Base-by-base conservation (phyloP, 1,140 invertebrate species). In the Tetranychus urticae region DNA sequence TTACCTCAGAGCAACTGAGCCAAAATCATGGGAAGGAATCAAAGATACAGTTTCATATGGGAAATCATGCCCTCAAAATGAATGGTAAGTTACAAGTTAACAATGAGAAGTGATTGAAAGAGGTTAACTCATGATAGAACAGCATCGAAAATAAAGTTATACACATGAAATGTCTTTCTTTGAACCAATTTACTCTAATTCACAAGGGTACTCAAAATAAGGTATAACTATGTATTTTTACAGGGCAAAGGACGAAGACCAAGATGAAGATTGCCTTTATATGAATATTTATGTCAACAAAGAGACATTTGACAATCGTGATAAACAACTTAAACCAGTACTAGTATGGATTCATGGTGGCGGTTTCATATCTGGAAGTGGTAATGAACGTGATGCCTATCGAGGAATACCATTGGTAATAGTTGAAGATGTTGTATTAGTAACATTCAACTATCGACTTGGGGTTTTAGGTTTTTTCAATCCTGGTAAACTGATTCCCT, bases 191-290 rank as follows among this genome's bases (percentile, higher is more conserved):
- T 42, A 5, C 39, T 4, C 39, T 42, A 42, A 42, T 5, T 42
- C 4, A 5, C 39, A 42, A 10, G 39, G 39, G 39, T 42, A 42
- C 10, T 42, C n/a, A n/a, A n/a, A n/a, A n/a, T n/a, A n/a, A n/a
- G n/a, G n/a, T n/a, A n/a, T n/a, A n/a, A n/a, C n/a, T n/a, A n/a
- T n/a, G n/a, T n/a, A n/a, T n/a, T n/a, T n/a, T n/a, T n/a, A n/a
- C n/a, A n/a, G n/a, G n/a, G n/a, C n/a, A n/a, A 42, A 4, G 7
- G n/a, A 12, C 3, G 33, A 14, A 6, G 8, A 57, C 34, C 8
- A n/a, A 61, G 86, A 85, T 12, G 89, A 94, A 75, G 89, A 94
- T 71, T 94, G 89, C 70, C 74, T 94, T 0, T 93, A 92, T 71
- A 75, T 94, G 65, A 93, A 91, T 70, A 78, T 94, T 54, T 92